Evolutionary conservation across 2,888 invertebrate species (phyloP), one percentile per base, ranked within the genome.

Genomic region (Cyrtodaria siliqua): DNA sequence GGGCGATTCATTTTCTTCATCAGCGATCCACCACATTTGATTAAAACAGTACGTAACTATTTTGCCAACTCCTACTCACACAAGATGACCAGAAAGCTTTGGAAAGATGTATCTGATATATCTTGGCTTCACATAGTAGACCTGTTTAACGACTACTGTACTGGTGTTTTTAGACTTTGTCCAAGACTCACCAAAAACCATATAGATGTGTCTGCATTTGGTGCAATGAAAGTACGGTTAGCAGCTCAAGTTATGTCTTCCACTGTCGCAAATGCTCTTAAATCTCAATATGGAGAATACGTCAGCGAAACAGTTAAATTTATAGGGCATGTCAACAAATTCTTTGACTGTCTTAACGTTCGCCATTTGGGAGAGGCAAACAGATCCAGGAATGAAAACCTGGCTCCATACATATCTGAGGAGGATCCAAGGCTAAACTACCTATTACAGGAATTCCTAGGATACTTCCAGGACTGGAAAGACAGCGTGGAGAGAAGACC

Each of bases 1-100:
- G 3, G 9, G 2, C 33, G 56, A 38, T 56, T 16, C 29, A 56
- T 56, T 18, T 56, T 38, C 16, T 56, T 56, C 23, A 56, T 56
- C 12, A 18, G 18, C 1, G 56, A 56, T 18, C 18, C 40, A 38
- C 56, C 56, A 8, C 56, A 18, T 18, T 8, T 56, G 6, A 23
- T 33, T 2, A 56, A 56, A 38, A 56, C 56, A 18, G 23, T 38
- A 12, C 8, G 56, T 3, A 56, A 56, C 20, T 18, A 38, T 38
- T 38, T 38, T 38, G 8, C 40, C 40, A 38, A 38, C 16, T 38
- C 40, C 16, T 38, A 38, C 16, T 38, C 40, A 12, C 40, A 38
- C 16, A 12, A 38, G 40, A 38, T 12, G 16, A 38, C 40, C 16
- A 38, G 16, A 38, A 38, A 12, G 40, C 16, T 8, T 8, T 38